Base-by-base conservation (phyloP, 2,888 invertebrate species). In the Hemithea aestivaria region DNA sequence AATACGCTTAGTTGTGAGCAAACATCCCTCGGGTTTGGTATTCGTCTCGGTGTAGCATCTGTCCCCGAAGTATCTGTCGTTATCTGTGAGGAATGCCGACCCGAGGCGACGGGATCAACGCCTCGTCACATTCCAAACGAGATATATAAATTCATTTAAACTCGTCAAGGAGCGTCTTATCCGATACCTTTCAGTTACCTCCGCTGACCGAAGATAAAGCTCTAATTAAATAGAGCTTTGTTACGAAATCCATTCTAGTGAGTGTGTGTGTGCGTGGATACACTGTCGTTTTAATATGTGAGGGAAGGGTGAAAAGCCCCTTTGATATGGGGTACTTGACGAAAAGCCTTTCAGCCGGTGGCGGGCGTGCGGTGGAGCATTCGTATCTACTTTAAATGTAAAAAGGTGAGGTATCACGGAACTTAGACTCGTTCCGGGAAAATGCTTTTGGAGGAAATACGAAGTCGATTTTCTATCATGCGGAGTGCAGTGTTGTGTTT, bases 1-100 rank as follows among this genome's bases (percentile, higher is more conserved):
- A 73, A 77, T 74, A 74, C 53, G 56, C 45, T 60, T 53, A 61
- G 62, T 60, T 61, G 55, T 49, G 48, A 56, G 62, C 63, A 69
- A 68, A 76, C 70, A 70, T 57, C 62, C 63, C 58, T 54, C 49
- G 48, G 54, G 52, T 32, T 43, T 66, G 40, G 45, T 51, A 64
- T 72, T 67, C 69, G 62, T 57, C 55, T 58, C 56, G 54, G 58
- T 51, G 59, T 51, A 59, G 59, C 72, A 68, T 68, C 66, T 67
- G 66, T 58, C 56, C 51, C 38, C 27, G 24, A 27, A 39, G 42
- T 45, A 56, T 40, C 43, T 37, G 31, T 45, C 51, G 66, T 72
- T 79, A 76, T 78, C 78, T 66, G 30, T 1, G 6, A 20, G 75
- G 71, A 72, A 78, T 74, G 73, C 57, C 48, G 57, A 42, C 48